A percentile compares a stretch with the other conserved stretches of the same genome.
These are phyloP conservation scores for Chlorospingus flavigularis DNA, from an alignment of 2,797 vertebrate genomes.

Conservation along the genomic window DNA sequence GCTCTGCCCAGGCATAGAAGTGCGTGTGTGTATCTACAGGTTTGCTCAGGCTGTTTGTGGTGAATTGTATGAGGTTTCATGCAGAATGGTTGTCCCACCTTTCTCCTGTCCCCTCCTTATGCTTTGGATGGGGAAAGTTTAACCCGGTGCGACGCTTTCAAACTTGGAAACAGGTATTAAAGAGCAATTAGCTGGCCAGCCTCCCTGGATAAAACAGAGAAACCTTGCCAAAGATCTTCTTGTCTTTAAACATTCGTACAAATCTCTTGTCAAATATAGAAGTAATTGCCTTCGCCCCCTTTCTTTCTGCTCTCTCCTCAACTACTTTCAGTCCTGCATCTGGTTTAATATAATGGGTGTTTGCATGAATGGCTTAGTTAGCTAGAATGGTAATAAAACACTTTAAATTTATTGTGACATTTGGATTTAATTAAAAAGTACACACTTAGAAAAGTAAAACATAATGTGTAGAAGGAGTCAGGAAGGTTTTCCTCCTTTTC, in stretches of 20 bases:
- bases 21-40: fast-evolving
- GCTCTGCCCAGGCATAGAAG: fast-evolving
- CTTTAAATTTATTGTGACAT: slow-evolving; percentile 84
- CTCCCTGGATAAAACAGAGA: slow-evolving; percentile 41
- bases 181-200: slow-evolving; percentile 38
- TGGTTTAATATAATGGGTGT: slow-evolving; percentile 70
- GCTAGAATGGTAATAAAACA: slow-evolving; percentile 79
- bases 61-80: not conserved
- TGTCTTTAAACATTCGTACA: slow-evolving; percentile 69
- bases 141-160: not conserved
- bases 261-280: slow-evolving; percentile 66
- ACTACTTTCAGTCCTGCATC: slow-evolving; percentile 40
- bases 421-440: slow-evolving; percentile 88
- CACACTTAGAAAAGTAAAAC: slow-evolving; percentile 83
- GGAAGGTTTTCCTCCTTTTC: slow-evolving; percentile 77
- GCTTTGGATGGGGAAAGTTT: not conserved
- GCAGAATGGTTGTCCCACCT: not conserved
- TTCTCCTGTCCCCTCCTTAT: not conserved
- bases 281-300: slow-evolving; percentile 44
- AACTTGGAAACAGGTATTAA: slow-evolving; percentile 51
- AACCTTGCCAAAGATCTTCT: slow-evolving; percentile 56
- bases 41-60: not conserved
- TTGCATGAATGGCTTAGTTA: slow-evolving; percentile 78
- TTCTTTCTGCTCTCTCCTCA: not conserved
- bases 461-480: slow-evolving; percentile 76